Evolutionary conservation across 2,888 invertebrate species (phyloP), one percentile per base, ranked within the genome.

Genomic region (Ichneumoninae sp.): DNA sequence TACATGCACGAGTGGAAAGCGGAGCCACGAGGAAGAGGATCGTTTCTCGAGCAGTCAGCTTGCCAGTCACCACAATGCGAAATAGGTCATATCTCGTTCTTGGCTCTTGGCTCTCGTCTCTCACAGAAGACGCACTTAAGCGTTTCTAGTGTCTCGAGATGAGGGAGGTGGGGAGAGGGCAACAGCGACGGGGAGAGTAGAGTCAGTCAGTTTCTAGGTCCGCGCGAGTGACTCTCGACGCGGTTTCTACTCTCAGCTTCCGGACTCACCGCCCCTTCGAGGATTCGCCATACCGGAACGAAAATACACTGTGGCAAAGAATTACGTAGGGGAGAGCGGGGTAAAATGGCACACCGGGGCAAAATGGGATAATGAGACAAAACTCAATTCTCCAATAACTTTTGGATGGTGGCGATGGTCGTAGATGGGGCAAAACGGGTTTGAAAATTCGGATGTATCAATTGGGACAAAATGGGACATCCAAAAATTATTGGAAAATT

Each of bases 41-140:
- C 75, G 75, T 65, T 75, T 75, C 52, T 65, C 65, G 50, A 50
- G 75, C 65, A 36, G 75, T 82, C 50, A 54, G 76, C 76, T 83
- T 66, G 74, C 74, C 82, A 80, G 71, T 50, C 75, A 80, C 85
- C 85, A 84, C 80, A 83, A 86, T 85, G 83, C 75, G 86, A 91
- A 90, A 91, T 90, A 89, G 91, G 89, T 91, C 90, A 89, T 89
- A 88, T 86, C 85, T 76, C 74, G 78, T 80, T 79, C 82, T 74
- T 54, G 40, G 65, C 78, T 65, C 65, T 52, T 62, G 68, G 62
- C 44, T 54, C 71, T 70, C 80, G 68, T 69, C 65, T 76, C 83
- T 83, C 66, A 57, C 68, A 26, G 68, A 82, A 88, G 84, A 87
- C 70, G 80, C 62, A 68, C 83, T 86, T 65, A 68, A 82, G 85